A percentile compares a stretch with the other conserved stretches of the same genome.
Evolutionary conservation across 2,113 vertebrate species (phyloP).

Genomic region (Apteryx owenii): DNA sequence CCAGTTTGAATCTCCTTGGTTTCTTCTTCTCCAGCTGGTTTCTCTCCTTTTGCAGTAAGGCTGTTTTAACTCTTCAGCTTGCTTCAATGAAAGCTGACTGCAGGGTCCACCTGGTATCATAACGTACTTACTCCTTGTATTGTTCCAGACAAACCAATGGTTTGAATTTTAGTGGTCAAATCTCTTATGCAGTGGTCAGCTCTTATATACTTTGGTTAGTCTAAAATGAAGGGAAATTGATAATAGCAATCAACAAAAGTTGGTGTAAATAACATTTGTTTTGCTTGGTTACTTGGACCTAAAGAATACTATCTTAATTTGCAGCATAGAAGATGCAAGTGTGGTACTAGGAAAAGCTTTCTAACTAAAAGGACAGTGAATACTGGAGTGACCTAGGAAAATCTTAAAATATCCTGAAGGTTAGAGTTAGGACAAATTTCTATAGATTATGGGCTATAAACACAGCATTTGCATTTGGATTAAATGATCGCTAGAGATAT

Average conservation of each 20-base stretch:
- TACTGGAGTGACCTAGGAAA: neutral
- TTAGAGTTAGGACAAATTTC: neutral
- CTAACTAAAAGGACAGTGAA: neutral
- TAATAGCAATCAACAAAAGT: neutral
- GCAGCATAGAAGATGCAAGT: neutral
- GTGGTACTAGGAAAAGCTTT: neutral
- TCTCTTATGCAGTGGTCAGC: neutral
- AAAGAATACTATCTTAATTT: neutral
- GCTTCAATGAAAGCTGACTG: neutral
- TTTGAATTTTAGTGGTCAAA: neutral
- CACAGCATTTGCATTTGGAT: neutral
- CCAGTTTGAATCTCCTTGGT: neutral
- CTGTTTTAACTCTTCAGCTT: neutral
- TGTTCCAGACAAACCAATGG: too few relatives aligned
- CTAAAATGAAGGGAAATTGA: neutral
- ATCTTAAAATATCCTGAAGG: neutral
- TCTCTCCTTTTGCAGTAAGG: neutral
- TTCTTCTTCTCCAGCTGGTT: neutral
- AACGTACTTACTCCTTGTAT: neutral
- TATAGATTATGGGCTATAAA: neutral
- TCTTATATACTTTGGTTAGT: neutral
- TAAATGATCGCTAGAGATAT: neutral
- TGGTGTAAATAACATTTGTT: neutral
- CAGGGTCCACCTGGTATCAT: neutral
- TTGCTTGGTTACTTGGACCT: neutral